phyloP scores from a whole-genome alignment of 2,113 vertebrate genomes.

The Hypomesus transpacificus region DNA sequence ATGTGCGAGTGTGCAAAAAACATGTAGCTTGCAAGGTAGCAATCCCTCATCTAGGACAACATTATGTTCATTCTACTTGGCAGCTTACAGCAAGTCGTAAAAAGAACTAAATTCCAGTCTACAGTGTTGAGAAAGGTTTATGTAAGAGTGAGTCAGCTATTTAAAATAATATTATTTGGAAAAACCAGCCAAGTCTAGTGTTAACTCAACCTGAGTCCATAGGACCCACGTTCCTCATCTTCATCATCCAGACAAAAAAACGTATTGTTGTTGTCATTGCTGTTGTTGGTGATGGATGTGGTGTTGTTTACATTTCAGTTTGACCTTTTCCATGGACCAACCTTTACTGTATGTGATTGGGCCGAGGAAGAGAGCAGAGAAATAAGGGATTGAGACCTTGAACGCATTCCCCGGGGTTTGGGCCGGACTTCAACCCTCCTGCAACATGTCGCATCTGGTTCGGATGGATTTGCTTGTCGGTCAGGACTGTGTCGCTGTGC shows the following conservation, averaged over 20 bases:
- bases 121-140: conserved; percentile 33
- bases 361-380: too few relatives aligned
- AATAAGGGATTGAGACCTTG: too few relatives aligned
- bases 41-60: background rate
- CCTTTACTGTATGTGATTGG: too few relatives aligned
- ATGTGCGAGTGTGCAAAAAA: background rate
- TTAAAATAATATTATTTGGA: conserved; percentile 22
- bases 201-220: background rate
- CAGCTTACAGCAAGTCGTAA: background rate
- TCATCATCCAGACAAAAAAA: too few relatives aligned
- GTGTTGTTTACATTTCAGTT: too few relatives aligned
- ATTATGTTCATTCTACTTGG: conserved; percentile 1
- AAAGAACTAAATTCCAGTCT: conserved; percentile 4
- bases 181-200: background rate
- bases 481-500: background rate
- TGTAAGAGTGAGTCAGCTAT: conserved; percentile 33
- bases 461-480: background rate
- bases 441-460: background rate
- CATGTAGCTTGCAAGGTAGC: background rate
- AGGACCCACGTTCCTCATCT: background rate
- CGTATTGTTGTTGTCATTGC: too few relatives aligned
- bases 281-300: too few relatives aligned
- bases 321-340: too few relatives aligned
- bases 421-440: too few relatives aligned
- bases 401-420: too few relatives aligned